phyloP scores from a whole-genome alignment of 2,113 vertebrate species.

The Corydoras sp. region DNA sequence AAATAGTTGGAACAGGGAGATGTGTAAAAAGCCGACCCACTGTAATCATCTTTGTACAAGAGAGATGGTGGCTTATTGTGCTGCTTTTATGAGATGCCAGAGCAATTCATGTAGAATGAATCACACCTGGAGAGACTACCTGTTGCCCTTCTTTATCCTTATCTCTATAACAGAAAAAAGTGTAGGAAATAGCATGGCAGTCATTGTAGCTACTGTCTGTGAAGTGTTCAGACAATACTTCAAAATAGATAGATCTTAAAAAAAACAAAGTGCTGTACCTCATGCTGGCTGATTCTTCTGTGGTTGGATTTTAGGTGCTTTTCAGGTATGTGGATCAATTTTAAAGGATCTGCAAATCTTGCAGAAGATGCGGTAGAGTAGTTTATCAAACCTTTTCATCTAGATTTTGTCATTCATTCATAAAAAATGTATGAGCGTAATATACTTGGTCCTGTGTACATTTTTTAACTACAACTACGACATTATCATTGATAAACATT shows the following conservation, averaged over 20 bases:
- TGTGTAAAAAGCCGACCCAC: not conserved
- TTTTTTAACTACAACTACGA: too few relatives aligned
- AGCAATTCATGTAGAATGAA: conserved; percentile 36
- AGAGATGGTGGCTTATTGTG: conserved; percentile 17
- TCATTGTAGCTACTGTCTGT: not conserved
- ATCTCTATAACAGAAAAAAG: conserved; percentile 15
- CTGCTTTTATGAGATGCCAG: conserved; percentile 20
- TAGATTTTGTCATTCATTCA: too few relatives aligned
- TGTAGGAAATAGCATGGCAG: conserved; percentile 13
- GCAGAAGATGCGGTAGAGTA: too few relatives aligned
- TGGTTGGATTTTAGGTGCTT: too few relatives aligned
- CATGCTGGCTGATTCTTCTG: not conserved
- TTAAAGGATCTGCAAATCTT: too few relatives aligned
- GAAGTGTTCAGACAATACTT: not conserved
- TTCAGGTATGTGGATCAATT: too few relatives aligned
- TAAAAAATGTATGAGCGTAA: too few relatives aligned
- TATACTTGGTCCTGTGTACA: too few relatives aligned
- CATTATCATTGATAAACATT: too few relatives aligned
- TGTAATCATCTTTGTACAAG: conserved; percentile 31
- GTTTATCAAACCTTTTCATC: too few relatives aligned
- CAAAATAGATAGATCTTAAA: not conserved
- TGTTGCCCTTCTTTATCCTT: conserved; percentile 1
- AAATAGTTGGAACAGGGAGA: conserved; percentile 2
- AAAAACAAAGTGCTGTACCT: not conserved
- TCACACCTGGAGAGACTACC: conserved; percentile 32